These are phyloP conservation scores for Chinchilla lanigera DNA, from an alignment of 2,113 vertebrate species.

Conservation along the genomic window DNA sequence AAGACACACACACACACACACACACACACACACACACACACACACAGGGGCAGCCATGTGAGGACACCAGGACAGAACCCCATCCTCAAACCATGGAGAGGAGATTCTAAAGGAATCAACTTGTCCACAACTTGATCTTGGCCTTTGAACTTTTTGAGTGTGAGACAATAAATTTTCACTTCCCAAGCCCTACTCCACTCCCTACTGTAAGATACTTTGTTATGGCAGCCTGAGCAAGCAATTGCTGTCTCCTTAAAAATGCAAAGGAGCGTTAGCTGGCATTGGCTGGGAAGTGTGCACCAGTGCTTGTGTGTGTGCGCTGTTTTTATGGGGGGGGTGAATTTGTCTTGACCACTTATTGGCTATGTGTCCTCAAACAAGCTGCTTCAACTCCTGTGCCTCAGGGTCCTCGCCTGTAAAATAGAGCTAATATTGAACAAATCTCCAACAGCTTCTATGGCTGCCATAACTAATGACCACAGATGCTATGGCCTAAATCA, in stretches of 20 bases:
- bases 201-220: not conserved
- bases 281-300: not conserved
- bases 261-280: fast-evolving
- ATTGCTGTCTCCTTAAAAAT: fast-evolving
- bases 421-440: not conserved
- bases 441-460: fast-evolving
- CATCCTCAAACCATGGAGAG: not conserved
- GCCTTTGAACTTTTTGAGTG: not conserved
- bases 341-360: too few species aligned
- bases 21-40: not conserved
- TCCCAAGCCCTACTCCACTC: not conserved
- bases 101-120: fast-evolving
- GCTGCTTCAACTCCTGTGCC: not conserved
- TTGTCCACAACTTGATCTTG: fast-evolving
- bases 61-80: not conserved
- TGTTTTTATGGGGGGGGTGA: not conserved
- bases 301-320: not conserved
- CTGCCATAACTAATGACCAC: too few species aligned
- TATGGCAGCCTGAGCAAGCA: fast-evolving
- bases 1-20: not conserved
- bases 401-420: not conserved
- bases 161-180: too few species aligned
- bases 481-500: too few species aligned
- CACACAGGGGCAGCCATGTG: not conserved
- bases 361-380: not conserved